These are phyloP conservation scores for Aurelia sp. DNA, from an alignment of 30 jellyfish, hydroid and myxozoan species.

Conservation along the genomic window DNA sequence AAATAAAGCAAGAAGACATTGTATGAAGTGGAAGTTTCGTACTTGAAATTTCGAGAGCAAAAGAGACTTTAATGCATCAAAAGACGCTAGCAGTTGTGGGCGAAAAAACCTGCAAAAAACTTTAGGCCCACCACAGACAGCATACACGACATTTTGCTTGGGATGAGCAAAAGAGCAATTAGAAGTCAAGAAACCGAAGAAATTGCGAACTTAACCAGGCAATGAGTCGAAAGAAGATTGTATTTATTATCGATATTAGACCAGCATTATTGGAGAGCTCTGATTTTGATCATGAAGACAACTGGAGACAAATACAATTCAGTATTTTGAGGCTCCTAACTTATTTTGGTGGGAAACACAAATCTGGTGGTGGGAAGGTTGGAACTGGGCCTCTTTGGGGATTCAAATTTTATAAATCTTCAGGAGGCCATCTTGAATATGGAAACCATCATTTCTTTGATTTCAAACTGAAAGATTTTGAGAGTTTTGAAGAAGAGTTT, in stretches of 20 bases:
- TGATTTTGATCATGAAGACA: neutral
- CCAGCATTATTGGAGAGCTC: slow-evolving; percentile 1
- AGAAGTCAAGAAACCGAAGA: too few relatives aligned
- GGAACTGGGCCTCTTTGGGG: slow-evolving; percentile 85
- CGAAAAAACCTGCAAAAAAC: too few relatives aligned
- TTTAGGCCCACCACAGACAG: too few relatives aligned
- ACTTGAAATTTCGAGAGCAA: too few relatives aligned
- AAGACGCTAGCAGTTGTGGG: too few relatives aligned
- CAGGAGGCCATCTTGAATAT: slow-evolving; percentile 60
- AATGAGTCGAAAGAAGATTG: slow-evolving; percentile 52
- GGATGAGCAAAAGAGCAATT: too few relatives aligned
- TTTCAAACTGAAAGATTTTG: slow-evolving; percentile 54
- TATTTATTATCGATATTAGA: slow-evolving; percentile 68
- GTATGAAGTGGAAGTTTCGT: too few relatives aligned
- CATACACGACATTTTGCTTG: too few relatives aligned
- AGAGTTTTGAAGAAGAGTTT: slow-evolving; percentile 70
- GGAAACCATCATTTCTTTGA: slow-evolving; percentile 75
- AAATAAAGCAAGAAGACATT: too few relatives aligned
- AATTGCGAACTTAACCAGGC: too few relatives aligned
- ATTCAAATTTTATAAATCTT: slow-evolving; percentile 78
- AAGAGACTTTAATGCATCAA: too few relatives aligned
- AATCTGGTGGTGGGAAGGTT: slow-evolving; percentile 18
- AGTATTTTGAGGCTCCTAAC: slow-evolving; percentile 56
- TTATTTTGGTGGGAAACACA: slow-evolving; percentile 50
- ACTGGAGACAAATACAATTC: slow-evolving; percentile 39